phyloP scores from a whole-genome alignment of 2,797 vertebrate genomes.

The Acipenser ruthenus region DNA sequence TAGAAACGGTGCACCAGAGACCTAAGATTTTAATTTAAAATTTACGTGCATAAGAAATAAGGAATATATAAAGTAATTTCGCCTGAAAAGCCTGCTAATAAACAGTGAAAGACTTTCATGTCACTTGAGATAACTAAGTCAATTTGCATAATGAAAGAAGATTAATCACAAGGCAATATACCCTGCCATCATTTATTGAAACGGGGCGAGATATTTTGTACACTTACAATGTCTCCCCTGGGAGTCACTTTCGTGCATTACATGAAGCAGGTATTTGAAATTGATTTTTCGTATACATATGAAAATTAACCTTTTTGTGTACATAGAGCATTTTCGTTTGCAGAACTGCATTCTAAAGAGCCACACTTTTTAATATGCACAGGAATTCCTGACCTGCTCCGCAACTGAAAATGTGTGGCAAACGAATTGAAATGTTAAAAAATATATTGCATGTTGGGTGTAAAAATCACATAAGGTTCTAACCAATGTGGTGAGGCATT shows the following conservation, averaged over 20 bases:
- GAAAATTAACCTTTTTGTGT: conserved; percentile 62
- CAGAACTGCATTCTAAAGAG: too few relatives aligned
- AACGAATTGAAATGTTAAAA: too few relatives aligned
- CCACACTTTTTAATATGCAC: too few relatives aligned
- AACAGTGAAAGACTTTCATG: conserved; percentile 72
- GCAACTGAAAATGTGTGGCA: too few relatives aligned
- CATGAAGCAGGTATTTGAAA: conserved; percentile 58
- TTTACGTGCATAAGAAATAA: conserved; percentile 61
- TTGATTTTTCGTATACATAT: conserved; percentile 55
- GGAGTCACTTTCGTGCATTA: conserved; percentile 52
- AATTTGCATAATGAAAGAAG: conserved; percentile 65
- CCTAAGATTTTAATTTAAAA: conserved; percentile 66
- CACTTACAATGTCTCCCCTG: conserved; percentile 43
- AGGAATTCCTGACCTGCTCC: too few relatives aligned
- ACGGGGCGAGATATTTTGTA: conserved; percentile 36
- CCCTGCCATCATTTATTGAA: conserved; percentile 45
- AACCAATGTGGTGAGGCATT: too few relatives aligned
- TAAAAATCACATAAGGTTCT: too few relatives aligned
- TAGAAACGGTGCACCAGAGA: conserved; percentile 53
- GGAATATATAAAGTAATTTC: conserved; percentile 40
- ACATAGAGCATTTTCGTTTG: conserved; percentile 12
- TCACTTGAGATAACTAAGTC: conserved; percentile 60
- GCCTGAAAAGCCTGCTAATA: conserved; percentile 67
- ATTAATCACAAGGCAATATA: conserved; percentile 68
- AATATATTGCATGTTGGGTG: too few relatives aligned